Percentiles rank a stretch among this genome's conserved stretches.
Evolutionary conservation across 2,113 vertebrate genomes (phyloP).

Genomic region (Manacus vitellinus): DNA sequence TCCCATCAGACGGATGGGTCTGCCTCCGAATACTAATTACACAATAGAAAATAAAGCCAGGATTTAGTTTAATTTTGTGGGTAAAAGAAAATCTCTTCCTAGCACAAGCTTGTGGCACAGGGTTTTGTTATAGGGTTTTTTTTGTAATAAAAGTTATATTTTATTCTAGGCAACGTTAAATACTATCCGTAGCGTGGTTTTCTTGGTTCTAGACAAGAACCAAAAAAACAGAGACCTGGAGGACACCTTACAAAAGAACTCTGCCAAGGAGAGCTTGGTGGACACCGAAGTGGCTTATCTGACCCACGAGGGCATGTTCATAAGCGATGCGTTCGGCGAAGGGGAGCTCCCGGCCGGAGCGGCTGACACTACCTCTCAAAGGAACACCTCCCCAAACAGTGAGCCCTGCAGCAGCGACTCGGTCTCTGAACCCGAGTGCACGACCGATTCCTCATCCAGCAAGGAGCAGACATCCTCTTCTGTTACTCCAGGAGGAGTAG

Average conservation of each 20-base stretch:
- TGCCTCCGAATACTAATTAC: neutral
- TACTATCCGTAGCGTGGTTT: constrained; percentile 87
- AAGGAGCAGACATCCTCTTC: constrained; percentile 80
- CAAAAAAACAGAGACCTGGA: constrained; percentile 82
- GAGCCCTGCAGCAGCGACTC: constrained; percentile 82
- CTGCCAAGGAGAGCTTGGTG: constrained; percentile 61
- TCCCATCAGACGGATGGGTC: neutral
- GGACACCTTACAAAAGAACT: constrained; percentile 64
- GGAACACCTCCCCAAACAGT: constrained; percentile 67
- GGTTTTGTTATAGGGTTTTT: neutral
- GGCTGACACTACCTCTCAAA: constrained; percentile 70
- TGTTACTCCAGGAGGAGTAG: constrained; percentile 70
- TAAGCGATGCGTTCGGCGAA: constrained; percentile 89
- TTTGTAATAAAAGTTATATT: constrained; percentile 46
- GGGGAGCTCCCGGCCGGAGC: constrained; percentile 66
- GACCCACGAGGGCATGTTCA: constrained; percentile 94
- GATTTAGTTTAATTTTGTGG: neutral
- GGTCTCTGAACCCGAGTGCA: constrained; percentile 78
- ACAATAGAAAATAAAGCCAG: neutral
- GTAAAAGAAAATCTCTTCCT: neutral
- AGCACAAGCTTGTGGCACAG: neutral
- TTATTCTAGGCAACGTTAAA: constrained; percentile 85
- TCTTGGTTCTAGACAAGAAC: constrained; percentile 89
- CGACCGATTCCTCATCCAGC: constrained; percentile 83
- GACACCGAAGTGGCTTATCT: constrained; percentile 93